phyloP scores from a whole-genome alignment of 1,140 invertebrate species.

The Euura lappo region DNA sequence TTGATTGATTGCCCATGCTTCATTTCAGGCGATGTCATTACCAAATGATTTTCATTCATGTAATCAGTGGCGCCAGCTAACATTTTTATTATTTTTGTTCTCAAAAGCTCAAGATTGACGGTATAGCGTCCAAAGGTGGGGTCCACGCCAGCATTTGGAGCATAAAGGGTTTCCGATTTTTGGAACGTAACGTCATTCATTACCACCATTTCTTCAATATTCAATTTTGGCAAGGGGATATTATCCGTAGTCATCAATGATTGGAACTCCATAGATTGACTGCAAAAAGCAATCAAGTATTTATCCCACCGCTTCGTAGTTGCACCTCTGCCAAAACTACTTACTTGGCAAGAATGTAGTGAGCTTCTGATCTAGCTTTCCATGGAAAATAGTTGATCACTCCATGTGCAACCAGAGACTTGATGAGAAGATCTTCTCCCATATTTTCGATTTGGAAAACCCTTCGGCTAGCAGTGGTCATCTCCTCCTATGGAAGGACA shows the following conservation, averaged over 20 bases:
- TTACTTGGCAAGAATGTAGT: constrained; percentile 51
- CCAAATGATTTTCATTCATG: constrained; percentile 49
- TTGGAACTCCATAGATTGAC: constrained; percentile 50
- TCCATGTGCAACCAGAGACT: constrained; percentile 39
- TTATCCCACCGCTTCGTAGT: background rate
- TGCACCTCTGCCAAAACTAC: constrained; percentile 12
- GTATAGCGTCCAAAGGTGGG: constrained; percentile 44
- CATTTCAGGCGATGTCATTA: constrained; percentile 42
- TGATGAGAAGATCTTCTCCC: constrained; percentile 39
- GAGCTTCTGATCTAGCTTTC: constrained; percentile 43
- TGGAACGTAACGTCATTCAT: constrained; percentile 40
- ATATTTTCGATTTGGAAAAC: constrained; percentile 42
- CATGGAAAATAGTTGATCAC: constrained; percentile 52
- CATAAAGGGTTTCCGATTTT: constrained; percentile 29
- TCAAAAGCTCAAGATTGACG: constrained; percentile 36
- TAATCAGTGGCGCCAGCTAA: constrained; percentile 47
- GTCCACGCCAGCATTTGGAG: constrained; percentile 36
- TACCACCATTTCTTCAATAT: constrained; percentile 30
- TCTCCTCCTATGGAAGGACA: constrained; percentile 35
- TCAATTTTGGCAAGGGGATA: constrained; percentile 18
- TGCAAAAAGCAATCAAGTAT: constrained; percentile 26
- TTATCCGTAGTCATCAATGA: constrained; percentile 26
- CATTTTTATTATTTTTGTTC: constrained; percentile 44
- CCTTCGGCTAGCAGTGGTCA: constrained; percentile 38
- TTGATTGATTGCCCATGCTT: constrained; percentile 50